These are phyloP conservation scores for Leucoraja ocellata DNA, from an alignment of 2,797 vertebrate genomes.

Conservation along the genomic window DNA sequence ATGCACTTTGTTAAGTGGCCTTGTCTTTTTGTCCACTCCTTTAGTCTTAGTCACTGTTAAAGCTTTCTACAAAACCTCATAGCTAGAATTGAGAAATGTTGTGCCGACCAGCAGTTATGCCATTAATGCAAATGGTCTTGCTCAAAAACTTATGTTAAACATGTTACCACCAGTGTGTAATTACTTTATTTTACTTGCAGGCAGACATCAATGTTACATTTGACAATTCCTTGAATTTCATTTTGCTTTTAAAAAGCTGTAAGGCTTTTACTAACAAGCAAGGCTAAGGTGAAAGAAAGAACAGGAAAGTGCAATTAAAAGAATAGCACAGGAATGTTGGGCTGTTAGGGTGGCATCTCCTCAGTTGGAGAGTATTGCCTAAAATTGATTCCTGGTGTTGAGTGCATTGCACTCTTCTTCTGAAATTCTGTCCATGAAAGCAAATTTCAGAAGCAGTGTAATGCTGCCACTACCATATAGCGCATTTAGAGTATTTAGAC, in stretches of 20 bases:
- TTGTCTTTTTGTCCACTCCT: neutral
- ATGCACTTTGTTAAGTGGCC: neutral
- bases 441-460: too few relatives aligned
- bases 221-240: neutral
- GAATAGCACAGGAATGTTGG: neutral
- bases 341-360: neutral
- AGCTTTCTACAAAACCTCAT: neutral
- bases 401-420: too few relatives aligned
- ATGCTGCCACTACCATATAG: too few relatives aligned
- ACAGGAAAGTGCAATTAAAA: neutral
- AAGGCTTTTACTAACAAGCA: neutral
- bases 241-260: neutral
- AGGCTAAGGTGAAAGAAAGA: neutral
- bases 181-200: constrained; percentile 15
- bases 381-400: too few relatives aligned
- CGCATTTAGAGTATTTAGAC: too few relatives aligned
- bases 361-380: too few relatives aligned
- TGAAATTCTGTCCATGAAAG: too few relatives aligned
- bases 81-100: neutral
- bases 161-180: neutral
- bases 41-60: neutral
- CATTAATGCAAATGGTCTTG: neutral
- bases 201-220: neutral
- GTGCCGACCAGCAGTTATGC: neutral
- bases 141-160: neutral